Evolutionary conservation across 2,113 vertebrate genomes (phyloP).

Genomic region (Chaenogobius annularis): DNA sequence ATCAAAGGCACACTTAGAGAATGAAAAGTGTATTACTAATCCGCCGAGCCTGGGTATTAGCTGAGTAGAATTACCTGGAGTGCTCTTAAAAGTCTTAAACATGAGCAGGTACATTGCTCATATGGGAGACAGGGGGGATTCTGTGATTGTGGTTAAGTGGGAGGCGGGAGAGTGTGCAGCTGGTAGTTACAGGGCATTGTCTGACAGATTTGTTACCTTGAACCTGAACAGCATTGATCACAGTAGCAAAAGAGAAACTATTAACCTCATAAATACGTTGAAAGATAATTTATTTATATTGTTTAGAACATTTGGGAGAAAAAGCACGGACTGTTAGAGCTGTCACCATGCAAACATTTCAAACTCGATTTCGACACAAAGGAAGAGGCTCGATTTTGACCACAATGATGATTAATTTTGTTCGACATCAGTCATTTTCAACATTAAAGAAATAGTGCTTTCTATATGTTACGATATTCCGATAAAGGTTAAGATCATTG

Average conservation of each 20-base stretch:
- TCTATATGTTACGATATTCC: too few relatives aligned
- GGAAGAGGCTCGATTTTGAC: too few relatives aligned
- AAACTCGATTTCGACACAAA: too few relatives aligned
- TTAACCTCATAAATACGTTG: too few relatives aligned
- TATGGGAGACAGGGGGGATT: conserved; percentile 20
- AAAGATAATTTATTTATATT: too few relatives aligned
- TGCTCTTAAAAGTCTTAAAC: conserved; percentile 57
- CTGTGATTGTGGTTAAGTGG: conserved; percentile 30
- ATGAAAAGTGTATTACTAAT: conserved; percentile 69
- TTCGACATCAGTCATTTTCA: too few relatives aligned
- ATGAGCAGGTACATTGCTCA: conserved; percentile 21
- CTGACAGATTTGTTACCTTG: background rate
- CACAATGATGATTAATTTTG: too few relatives aligned
- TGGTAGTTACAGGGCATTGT: background rate
- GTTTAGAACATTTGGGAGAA: too few relatives aligned
- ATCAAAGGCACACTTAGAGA: conserved; percentile 66
- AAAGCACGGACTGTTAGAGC: too few relatives aligned
- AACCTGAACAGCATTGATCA: background rate
- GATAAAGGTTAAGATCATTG: too few relatives aligned
- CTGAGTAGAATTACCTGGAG: conserved; percentile 61
- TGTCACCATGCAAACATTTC: too few relatives aligned
- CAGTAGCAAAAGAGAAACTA: background rate
- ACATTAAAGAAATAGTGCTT: too few relatives aligned
- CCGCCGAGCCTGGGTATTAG: conserved; percentile 58
- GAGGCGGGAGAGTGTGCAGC: background rate